Evolutionary conservation across 1,140 invertebrate species (phyloP).

Genomic region (Zophobas atratus): DNA sequence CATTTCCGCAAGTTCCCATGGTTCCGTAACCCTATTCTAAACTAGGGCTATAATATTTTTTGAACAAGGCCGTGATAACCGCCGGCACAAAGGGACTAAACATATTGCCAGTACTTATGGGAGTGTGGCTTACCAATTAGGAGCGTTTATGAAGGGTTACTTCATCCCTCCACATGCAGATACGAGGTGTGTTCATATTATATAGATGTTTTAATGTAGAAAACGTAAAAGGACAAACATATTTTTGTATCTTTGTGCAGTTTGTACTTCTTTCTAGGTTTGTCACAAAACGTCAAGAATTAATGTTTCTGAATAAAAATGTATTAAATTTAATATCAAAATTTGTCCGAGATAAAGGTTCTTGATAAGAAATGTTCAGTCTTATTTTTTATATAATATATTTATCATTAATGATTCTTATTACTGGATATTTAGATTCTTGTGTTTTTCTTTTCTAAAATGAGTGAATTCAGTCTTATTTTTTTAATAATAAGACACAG

Average conservation of each 20-base stretch:
- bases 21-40: slow-evolving; percentile 51
- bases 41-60: slow-evolving; percentile 66
- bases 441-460: too few relatives aligned
- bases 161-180: neutral
- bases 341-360: too few relatives aligned
- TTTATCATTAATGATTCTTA: too few relatives aligned
- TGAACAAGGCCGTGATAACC: slow-evolving; percentile 60
- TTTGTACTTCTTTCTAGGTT: too few relatives aligned
- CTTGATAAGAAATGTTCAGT: too few relatives aligned
- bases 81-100: slow-evolving; percentile 59
- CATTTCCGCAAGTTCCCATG: slow-evolving; percentile 63
- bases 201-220: neutral
- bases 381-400: too few relatives aligned
- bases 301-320: neutral
- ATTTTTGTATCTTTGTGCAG: neutral
- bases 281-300: neutral
- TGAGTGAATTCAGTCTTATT: too few relatives aligned
- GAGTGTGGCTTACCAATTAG: slow-evolving; percentile 66
- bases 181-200: slow-evolving; percentile 38
- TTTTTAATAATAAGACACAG: too few relatives aligned
- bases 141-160: slow-evolving; percentile 58
- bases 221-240: neutral
- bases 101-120: slow-evolving; percentile 64
- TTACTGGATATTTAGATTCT: too few relatives aligned
- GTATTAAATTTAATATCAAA: too few relatives aligned